Percentiles rank a stretch among this genome's conserved stretches.
phyloP scores from a whole-genome alignment of 2,797 vertebrate genomes.

The Buphagus erythrorhynchus region DNA sequence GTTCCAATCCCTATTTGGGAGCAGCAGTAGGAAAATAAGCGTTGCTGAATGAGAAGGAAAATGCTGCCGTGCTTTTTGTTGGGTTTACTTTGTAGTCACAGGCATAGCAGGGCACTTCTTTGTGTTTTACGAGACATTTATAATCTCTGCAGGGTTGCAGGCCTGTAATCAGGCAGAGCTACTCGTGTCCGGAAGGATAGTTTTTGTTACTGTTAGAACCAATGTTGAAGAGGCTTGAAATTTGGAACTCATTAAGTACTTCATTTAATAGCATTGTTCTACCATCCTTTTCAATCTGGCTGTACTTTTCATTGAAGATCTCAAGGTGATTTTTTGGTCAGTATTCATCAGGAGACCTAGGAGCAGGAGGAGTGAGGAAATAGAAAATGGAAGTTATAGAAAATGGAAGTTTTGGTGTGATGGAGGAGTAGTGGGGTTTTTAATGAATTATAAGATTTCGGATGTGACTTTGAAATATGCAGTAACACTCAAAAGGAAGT shows the following conservation, averaged over 20 bases:
- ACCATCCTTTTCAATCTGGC: not conserved
- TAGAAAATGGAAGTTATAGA: not conserved
- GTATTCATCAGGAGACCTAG: not conserved
- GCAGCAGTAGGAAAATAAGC: not conserved
- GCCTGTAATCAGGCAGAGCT: not conserved
- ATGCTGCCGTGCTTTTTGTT: not conserved
- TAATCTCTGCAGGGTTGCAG: not conserved
- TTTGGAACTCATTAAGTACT: not conserved
- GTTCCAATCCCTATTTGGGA: rapidly evolving
- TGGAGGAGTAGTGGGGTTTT: not conserved
- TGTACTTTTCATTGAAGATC: not conserved
- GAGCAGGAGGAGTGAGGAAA: not conserved
- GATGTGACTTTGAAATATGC: not conserved
- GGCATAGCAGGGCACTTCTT: no score
- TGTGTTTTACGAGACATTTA: not conserved
- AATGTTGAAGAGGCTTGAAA: not conserved
- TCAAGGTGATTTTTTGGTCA: not conserved
- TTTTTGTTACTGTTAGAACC: not conserved
- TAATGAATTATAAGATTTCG: not conserved
- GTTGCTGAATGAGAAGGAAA: not conserved
- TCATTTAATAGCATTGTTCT: not conserved
- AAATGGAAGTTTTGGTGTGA: not conserved
- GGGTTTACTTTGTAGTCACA: no score
- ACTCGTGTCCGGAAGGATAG: not conserved
- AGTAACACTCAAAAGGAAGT: not conserved